phyloP scores from a whole-genome alignment of 53 echinoderm and acorn worm species.

The Glandiceps talaboti region DNA sequence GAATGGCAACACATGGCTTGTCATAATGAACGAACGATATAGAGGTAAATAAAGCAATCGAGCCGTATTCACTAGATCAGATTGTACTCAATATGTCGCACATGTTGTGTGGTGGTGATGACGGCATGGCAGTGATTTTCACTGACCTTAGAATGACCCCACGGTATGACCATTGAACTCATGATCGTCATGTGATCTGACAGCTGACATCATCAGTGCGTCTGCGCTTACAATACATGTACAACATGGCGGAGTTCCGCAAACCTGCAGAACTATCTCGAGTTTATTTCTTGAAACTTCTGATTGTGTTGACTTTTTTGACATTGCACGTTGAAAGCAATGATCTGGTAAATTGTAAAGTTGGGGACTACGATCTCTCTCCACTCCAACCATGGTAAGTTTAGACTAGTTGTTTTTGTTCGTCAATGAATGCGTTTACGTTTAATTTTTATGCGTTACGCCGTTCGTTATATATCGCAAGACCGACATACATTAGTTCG shows the following conservation, averaged over 20 bases:
- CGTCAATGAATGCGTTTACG: too few species aligned
- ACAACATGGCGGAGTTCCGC: background rate
- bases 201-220: background rate
- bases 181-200: background rate
- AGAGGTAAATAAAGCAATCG: too few species aligned
- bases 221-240: background rate
- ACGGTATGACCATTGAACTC: background rate
- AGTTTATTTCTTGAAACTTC: background rate
- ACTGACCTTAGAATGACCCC: background rate
- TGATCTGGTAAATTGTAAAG: background rate
- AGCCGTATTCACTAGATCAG: too few species aligned
- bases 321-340: background rate
- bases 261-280: background rate
- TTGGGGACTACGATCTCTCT: background rate
- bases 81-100: too few species aligned
- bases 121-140: background rate
- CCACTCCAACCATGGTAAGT: background rate
- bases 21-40: too few species aligned
- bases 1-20: too few species aligned
- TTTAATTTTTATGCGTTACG: too few species aligned
- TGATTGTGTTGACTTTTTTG: background rate
- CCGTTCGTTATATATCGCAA: too few species aligned
- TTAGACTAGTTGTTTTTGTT: too few species aligned
- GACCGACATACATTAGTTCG: too few species aligned
- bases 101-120: too few species aligned